These are phyloP conservation scores for Drosophila suzukii DNA, from an alignment of 1,140 invertebrate species.

Conservation along the genomic window DNA sequence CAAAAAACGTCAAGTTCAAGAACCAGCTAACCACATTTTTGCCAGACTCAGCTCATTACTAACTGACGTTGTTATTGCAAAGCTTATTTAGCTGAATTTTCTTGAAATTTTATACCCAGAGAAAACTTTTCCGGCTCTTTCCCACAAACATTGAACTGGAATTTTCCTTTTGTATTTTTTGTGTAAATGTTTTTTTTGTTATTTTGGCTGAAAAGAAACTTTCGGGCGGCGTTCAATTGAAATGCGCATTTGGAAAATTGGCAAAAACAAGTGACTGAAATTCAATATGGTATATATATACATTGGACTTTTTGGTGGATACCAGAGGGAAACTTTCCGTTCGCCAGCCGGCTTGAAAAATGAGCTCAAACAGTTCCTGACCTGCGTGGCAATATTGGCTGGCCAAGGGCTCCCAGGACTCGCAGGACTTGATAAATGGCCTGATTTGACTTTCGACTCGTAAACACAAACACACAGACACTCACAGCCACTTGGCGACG, in stretches of 20 bases:
- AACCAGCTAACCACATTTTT: neutral
- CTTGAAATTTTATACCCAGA: neutral
- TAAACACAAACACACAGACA: conserved; percentile 27
- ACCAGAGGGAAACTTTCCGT: conserved; percentile 14
- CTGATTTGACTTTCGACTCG: conserved; percentile 59
- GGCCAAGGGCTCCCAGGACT: conserved; percentile 28
- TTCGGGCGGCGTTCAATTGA: conserved; percentile 60
- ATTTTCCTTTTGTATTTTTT: conserved; percentile 17
- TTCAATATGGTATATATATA: conserved; percentile 48
- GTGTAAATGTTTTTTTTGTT: conserved; percentile 22
- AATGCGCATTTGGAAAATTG: conserved; percentile 67
- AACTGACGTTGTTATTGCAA: neutral
- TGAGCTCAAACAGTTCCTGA: conserved; percentile 49
- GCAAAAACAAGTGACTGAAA: conserved; percentile 52
- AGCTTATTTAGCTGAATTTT: conserved; percentile 7
- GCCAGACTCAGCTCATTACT: neutral
- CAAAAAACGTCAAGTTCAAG: neutral
- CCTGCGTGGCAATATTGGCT: conserved; percentile 55
- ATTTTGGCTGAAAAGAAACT: conserved; percentile 41
- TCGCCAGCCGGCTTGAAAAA: conserved; percentile 50
- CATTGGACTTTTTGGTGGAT: conserved; percentile 1
- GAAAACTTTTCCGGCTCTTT: conserved; percentile 9
- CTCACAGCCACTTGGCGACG: conserved; percentile 15
- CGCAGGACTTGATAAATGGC: conserved; percentile 67
- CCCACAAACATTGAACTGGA: neutral